A percentile compares a stretch with the other conserved stretches of the same genome.
Evolutionary conservation across 2,797 vertebrate species (phyloP).

Genomic region (Parauchenoglanis ngamensis): DNA sequence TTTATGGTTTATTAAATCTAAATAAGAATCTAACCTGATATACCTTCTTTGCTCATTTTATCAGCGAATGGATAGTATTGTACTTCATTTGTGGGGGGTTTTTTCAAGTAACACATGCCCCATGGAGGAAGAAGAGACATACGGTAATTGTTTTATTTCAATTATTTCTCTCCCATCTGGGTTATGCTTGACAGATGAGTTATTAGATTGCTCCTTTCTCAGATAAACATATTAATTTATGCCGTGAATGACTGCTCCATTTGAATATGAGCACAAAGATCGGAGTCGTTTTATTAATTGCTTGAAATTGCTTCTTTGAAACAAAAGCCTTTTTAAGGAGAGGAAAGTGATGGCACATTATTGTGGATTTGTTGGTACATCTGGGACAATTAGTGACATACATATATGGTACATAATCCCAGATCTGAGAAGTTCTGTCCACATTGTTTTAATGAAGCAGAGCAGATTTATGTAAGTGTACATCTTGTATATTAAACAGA

Average conservation of each 20-base stretch:
- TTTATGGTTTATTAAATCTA: conserved; percentile 71
- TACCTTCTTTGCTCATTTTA: conserved; percentile 65
- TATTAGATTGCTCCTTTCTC: conserved; percentile 77
- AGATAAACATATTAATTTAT: conserved; percentile 83
- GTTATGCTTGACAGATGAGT: conserved; percentile 76
- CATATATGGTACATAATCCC: conserved; percentile 3
- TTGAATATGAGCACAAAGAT: conserved; percentile 43
- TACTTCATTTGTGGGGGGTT: conserved; percentile 60
- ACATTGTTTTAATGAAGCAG: background rate
- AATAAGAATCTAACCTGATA: conserved; percentile 70
- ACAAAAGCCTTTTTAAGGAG: conserved; percentile 28
- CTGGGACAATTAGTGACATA: conserved; percentile 13
- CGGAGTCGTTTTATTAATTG: conserved; percentile 47
- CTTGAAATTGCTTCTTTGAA: conserved; percentile 28
- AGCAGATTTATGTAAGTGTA: background rate
- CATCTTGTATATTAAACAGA: background rate
- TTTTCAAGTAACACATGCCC: conserved; percentile 63
- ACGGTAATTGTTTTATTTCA: conserved; percentile 74
- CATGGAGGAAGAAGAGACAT: conserved; percentile 66
- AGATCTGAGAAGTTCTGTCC: background rate
- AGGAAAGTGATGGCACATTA: conserved; percentile 16
- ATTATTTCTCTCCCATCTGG: conserved; percentile 72
- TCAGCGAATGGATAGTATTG: conserved; percentile 18
- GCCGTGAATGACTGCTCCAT: conserved; percentile 69
- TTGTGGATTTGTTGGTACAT: conserved; percentile 19